Conservation (phyloP, 2,797 vertebrate species). For the Coracias cyanogaster region DNA sequence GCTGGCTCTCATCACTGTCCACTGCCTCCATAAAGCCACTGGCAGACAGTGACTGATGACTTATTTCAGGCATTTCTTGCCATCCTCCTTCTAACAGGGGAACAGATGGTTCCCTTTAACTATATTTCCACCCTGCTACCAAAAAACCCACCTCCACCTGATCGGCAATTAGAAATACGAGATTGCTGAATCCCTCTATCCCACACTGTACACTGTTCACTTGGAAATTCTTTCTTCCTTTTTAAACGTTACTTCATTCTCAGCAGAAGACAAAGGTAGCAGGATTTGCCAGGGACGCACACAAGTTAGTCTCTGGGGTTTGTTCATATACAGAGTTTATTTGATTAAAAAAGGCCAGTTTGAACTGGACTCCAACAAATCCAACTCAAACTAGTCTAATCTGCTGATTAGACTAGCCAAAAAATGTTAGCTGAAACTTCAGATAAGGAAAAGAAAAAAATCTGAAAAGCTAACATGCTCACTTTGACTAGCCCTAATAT, state of each 20-base stretch:
- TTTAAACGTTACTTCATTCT: background rate
- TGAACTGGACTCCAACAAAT: background rate
- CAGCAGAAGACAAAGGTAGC: background rate
- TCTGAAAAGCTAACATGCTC: background rate
- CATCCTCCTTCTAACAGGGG: background rate
- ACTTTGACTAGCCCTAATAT: background rate
- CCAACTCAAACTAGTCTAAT: background rate
- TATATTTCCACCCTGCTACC: background rate
- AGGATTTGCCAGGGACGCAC: background rate
- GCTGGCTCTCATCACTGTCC: background rate
- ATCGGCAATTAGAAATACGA: background rate
- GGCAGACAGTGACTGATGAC: constrained; percentile 7
- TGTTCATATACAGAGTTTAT: background rate
- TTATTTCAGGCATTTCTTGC: constrained; percentile 19
- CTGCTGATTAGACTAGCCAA: background rate
- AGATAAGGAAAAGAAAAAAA: background rate
- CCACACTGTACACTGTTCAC: background rate
- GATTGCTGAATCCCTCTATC: background rate
- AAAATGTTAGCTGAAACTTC: background rate
- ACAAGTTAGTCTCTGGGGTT: background rate
- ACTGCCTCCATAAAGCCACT: background rate
- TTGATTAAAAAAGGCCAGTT: background rate
- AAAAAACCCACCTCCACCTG: constrained; percentile 15
- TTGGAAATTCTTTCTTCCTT: background rate
- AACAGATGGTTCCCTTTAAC: constrained; percentile 35